phyloP scores from a whole-genome alignment of 2,113 vertebrate genomes.

The Percopsis transmontana region DNA sequence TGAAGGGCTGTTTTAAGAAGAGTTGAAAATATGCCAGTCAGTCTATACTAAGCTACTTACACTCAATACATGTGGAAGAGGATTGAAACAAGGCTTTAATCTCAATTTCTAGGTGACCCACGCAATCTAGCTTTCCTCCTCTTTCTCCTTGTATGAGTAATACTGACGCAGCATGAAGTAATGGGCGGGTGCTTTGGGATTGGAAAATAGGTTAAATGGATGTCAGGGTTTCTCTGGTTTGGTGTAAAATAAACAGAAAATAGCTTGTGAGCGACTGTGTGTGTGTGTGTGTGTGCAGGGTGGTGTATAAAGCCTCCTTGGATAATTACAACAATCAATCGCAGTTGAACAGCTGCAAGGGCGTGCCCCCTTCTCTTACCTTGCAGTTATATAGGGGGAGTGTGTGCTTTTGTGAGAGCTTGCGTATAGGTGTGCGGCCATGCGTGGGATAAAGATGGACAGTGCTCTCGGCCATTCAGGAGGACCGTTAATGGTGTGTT shows the following conservation, averaged over 20 bases:
- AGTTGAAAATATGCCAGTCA: too few relatives aligned
- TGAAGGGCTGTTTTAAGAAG: too few relatives aligned
- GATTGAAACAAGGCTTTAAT: too few relatives aligned
- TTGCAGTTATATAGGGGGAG: constrained; percentile 8
- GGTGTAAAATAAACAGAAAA: neutral
- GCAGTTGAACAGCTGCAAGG: constrained; percentile 37
- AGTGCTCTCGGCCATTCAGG: constrained; percentile 7
- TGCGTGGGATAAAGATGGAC: constrained; percentile 38
- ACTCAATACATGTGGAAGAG: too few relatives aligned
- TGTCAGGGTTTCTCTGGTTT: neutral
- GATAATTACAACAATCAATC: constrained; percentile 18
- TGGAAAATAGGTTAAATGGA: too few relatives aligned
- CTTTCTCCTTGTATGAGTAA: neutral
- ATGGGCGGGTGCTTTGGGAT: too few relatives aligned
- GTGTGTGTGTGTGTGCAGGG: neutral
- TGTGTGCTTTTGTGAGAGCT: constrained; percentile 4
- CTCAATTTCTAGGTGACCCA: neutral
- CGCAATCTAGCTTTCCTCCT: neutral
- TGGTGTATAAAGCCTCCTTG: neutral
- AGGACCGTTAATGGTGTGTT: neutral
- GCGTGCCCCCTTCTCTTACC: constrained; percentile 18
- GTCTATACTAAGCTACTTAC: too few relatives aligned
- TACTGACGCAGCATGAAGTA: too few relatives aligned
- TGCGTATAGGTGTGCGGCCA: constrained; percentile 24
- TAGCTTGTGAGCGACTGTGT: neutral